A percentile compares a stretch with the other conserved stretches of the same genome.
Evolutionary conservation across 1,140 invertebrate species (phyloP).

Genomic region (Pygmarrhopalites habei): DNA sequence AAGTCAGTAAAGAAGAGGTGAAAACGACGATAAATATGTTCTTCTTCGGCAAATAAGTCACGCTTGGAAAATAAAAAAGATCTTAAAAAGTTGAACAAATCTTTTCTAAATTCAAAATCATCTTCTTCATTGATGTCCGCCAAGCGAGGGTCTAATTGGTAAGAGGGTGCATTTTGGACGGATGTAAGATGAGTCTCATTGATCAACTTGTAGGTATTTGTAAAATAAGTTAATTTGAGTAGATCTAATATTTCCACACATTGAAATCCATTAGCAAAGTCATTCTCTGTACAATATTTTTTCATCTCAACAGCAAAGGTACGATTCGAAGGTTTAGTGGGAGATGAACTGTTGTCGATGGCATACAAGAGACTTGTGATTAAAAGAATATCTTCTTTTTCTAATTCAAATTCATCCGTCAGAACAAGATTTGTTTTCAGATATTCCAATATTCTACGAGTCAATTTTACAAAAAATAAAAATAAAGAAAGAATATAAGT

Average conservation of each 20-base stretch:
- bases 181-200: slow-evolving; percentile 12
- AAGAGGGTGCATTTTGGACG: neutral
- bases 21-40: slow-evolving; percentile 59
- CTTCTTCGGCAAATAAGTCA: slow-evolving; percentile 14
- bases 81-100: slow-evolving; percentile 32
- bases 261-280: slow-evolving; percentile 8
- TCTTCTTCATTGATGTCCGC: slow-evolving; percentile 16
- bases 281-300: slow-evolving; percentile 28
- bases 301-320: slow-evolving; percentile 21
- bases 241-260: slow-evolving; percentile 26
- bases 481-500: neutral
- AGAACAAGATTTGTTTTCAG: slow-evolving; percentile 39
- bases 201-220: slow-evolving; percentile 16
- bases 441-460: slow-evolving; percentile 43
- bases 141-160: neutral
- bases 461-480: neutral
- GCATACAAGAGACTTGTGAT: slow-evolving; percentile 49
- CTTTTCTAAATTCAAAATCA: slow-evolving; percentile 32
- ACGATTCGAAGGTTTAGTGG: slow-evolving; percentile 1
- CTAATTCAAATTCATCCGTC: slow-evolving; percentile 13
- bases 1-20: slow-evolving; percentile 86
- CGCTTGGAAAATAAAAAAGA: slow-evolving; percentile 23
- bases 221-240: slow-evolving; percentile 21
- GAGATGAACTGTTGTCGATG: slow-evolving; percentile 44
- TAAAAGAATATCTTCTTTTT: slow-evolving; percentile 42